Evolutionary conservation across 1,140 invertebrate species (phyloP), one percentile per base, ranked within the genome.

Genomic region (Drosophila aff.): DNA sequence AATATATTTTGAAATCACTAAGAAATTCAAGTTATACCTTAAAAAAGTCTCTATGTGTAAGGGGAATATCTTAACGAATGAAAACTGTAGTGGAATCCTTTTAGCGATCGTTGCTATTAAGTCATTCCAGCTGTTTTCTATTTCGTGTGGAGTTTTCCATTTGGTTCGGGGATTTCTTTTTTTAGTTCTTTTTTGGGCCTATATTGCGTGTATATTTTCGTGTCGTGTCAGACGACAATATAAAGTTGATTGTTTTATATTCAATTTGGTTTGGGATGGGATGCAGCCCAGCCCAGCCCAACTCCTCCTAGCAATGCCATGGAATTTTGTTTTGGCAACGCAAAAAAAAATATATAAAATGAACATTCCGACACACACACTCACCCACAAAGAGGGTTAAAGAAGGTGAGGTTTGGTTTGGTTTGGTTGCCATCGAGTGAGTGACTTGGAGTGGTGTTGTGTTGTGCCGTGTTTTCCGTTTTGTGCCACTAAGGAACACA

Each of bases 211-310:
- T 49, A 40, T 62, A 52, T 50, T 65, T 61, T 74, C 49, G 67
- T 87, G 73, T 90, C 84, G 81, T 89, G 84, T 69, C 81, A 90
- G 85, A 89, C 81, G 85, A 84, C 84, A 89, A 90, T 89, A 89
- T 83, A 75, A 69, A 49, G 77, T 81, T 76, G 85, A 89, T 89
- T 89, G 74, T 84, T 90, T 84, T 78, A 75, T 75, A 81, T 89
- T 90, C 85, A 81, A 81, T 89, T 84, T 84, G 31, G 76, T 49
- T 68, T 57, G 66, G 63, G 26, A 58, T 60, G 47, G 66, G 50
- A 31, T 49, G n/a, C 55, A 23, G 26, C 15, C 60, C 31, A n/a
- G n/a, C 47, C 23, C 23, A 13, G 21, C 21, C 44, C 21, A 5
- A 16, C 47, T 16, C 2, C 44, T n/a, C 69, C 38, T 73, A 78